Percentiles rank a stretch among this genome's conserved stretches.
Evolutionary conservation across 2,797 vertebrate species (phyloP).

Genomic region (Rhadinocentrus ornatus): DNA sequence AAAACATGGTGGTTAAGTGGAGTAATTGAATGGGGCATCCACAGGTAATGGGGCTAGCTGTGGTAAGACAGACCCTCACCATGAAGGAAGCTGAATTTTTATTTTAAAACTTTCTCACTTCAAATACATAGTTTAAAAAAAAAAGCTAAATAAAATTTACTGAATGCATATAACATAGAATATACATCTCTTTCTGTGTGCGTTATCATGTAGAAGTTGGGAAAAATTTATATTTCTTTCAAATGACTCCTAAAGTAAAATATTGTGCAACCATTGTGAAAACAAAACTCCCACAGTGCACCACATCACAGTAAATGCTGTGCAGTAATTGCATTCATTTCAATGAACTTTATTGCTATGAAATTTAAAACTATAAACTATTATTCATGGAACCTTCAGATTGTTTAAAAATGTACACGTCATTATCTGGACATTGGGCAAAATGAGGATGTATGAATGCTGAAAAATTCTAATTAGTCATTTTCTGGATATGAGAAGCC

Average conservation of each 20-base stretch:
- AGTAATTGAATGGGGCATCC: background rate
- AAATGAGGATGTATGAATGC: conserved; percentile 1
- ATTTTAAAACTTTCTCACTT: too few relatives aligned
- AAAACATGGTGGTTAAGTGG: background rate
- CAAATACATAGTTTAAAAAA: too few relatives aligned
- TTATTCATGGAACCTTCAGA: background rate
- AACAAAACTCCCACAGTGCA: conserved; percentile 7
- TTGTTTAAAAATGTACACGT: conserved; percentile 16
- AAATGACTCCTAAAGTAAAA: background rate
- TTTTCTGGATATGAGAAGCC: conserved; percentile 43
- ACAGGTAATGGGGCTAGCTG: too few relatives aligned
- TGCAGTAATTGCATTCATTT: conserved; percentile 1
- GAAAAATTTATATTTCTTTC: background rate
- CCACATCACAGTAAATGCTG: conserved; percentile 15
- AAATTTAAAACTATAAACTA: background rate
- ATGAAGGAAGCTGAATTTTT: too few relatives aligned
- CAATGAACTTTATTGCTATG: background rate
- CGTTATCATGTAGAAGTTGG: too few relatives aligned
- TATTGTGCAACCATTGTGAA: conserved; percentile 13
- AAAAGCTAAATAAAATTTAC: background rate
- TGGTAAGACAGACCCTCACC: too few relatives aligned
- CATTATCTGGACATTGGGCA: background rate
- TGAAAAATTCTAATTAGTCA: conserved; percentile 1
- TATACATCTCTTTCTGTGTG: too few relatives aligned
- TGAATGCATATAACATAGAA: background rate